Conservation (phyloP, 2,888 invertebrate genomes). For the Tenthredo notha region DNA sequence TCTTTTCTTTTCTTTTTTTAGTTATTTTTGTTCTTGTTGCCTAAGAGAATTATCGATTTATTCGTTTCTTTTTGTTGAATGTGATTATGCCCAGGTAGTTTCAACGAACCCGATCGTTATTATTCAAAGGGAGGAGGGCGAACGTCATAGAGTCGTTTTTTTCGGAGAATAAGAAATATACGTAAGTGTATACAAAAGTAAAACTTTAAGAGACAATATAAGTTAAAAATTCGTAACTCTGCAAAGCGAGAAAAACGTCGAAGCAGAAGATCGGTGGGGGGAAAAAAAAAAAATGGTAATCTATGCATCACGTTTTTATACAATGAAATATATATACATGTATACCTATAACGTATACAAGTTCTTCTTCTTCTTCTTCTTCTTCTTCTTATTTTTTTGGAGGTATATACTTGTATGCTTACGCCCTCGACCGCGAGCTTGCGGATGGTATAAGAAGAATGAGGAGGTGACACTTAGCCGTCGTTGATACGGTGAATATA, state of each 20-base stretch:
- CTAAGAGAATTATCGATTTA: neutral
- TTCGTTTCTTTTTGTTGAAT: neutral
- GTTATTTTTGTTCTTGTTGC: neutral
- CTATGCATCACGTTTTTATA: conserved; percentile 27
- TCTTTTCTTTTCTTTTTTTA: neutral
- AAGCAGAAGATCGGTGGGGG: neutral
- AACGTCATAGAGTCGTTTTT: conserved; percentile 11
- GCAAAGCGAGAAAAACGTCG: neutral
- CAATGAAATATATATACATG: conserved; percentile 18
- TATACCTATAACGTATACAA: neutral
- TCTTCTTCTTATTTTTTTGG: neutral
- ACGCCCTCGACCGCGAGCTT: neutral
- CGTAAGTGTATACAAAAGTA: neutral
- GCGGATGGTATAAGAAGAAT: conserved; percentile 23
- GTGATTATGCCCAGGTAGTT: neutral
- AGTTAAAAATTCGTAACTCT: conserved; percentile 1
- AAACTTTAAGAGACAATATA: neutral
- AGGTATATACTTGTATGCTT: neutral
- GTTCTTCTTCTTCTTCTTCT: neutral
- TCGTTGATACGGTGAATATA: conserved; percentile 34
- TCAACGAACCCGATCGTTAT: neutral
- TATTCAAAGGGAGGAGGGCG: conserved; percentile 33
- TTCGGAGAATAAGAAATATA: neutral
- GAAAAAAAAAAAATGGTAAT: conserved; percentile 4
- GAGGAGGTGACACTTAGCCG: conserved; percentile 31